phyloP scores from a whole-genome alignment of 2,113 vertebrate species.

The Limanda limanda region DNA sequence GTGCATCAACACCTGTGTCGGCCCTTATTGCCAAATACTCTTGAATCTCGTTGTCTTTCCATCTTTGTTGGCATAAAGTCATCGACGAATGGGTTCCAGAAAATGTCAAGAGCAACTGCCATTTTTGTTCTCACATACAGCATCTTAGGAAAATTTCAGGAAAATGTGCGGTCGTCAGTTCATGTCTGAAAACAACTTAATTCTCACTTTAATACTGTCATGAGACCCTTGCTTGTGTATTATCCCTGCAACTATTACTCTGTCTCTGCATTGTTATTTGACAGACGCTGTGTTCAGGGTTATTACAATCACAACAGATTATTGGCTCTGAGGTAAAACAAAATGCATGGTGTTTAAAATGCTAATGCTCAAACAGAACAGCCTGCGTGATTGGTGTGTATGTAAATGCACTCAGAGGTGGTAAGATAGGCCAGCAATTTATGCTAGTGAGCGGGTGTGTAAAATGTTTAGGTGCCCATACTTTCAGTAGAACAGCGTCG shows the following conservation, averaged over 20 bases:
- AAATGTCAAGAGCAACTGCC: too few species aligned
- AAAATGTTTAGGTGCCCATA: slow-evolving; percentile 13
- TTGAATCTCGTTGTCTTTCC: too few species aligned
- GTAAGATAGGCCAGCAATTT: slow-evolving; percentile 1
- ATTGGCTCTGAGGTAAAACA: slow-evolving; percentile 2
- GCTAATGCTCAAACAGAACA: slow-evolving; percentile 3
- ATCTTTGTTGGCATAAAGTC: too few species aligned
- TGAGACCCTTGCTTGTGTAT: too few species aligned
- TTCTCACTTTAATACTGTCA: too few species aligned
- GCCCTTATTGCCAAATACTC: too few species aligned
- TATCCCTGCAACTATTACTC: background rate
- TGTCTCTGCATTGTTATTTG: background rate
- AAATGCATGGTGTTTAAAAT: background rate
- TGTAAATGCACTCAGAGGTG: slow-evolving; percentile 17
- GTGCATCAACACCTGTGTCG: too few species aligned
- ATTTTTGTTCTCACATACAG: too few species aligned
- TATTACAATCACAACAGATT: background rate
- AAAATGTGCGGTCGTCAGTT: too few species aligned
- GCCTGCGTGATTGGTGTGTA: slow-evolving; percentile 2
- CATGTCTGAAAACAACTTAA: too few species aligned
- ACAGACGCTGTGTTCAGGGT: background rate
- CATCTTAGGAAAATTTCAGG: too few species aligned
- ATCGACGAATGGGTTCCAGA: background rate
- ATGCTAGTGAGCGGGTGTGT: background rate
- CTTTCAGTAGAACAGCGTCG: slow-evolving; percentile 24